A percentile compares a stretch with the other conserved stretches of the same genome.
phyloP scores from a whole-genome alignment of 2,113 vertebrate species.

The Oncorhynchus mykiss region DNA sequence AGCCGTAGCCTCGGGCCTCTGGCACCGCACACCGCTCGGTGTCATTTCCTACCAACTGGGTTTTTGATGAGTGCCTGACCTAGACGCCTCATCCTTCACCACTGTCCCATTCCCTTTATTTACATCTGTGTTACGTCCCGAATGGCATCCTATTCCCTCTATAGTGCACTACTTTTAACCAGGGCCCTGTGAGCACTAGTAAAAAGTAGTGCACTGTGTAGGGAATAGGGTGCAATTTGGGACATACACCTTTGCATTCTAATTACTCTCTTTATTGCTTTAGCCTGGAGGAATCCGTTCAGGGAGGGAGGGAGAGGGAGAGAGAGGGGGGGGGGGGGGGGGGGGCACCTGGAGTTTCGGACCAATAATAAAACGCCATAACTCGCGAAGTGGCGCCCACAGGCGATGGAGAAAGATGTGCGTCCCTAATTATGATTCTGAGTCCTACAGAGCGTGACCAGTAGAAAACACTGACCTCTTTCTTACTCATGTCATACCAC shows the following conservation, averaged over 20 bases:
- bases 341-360: conserved; percentile 72
- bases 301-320: conserved; percentile 66
- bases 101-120: conserved; percentile 97
- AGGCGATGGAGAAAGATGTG: conserved; percentile 42
- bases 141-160: no score
- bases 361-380: conserved; percentile 84
- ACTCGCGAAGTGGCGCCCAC: conserved; percentile 60
- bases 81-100: conserved; percentile 89
- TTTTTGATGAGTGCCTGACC: conserved; percentile 87
- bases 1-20: conserved; percentile 78
- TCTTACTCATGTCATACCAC: conserved; percentile 26
- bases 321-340: conserved; percentile 73
- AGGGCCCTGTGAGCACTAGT: no score
- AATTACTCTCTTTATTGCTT: conserved; percentile 99
- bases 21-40: conserved; percentile 62
- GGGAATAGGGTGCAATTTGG: no score
- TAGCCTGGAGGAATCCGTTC: conserved; percentile 89
- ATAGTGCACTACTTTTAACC: no score
- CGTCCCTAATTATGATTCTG: conserved; percentile 45
- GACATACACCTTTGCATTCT: conserved; percentile 88
- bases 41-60: conserved; percentile 87
- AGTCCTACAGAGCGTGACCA: conserved; percentile 55
- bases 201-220: no score
- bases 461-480: conserved; percentile 25
- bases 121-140: conserved; percentile 82